Conservation (phyloP, 2,888 invertebrate species). For the Endotricha flammealis region DNA sequence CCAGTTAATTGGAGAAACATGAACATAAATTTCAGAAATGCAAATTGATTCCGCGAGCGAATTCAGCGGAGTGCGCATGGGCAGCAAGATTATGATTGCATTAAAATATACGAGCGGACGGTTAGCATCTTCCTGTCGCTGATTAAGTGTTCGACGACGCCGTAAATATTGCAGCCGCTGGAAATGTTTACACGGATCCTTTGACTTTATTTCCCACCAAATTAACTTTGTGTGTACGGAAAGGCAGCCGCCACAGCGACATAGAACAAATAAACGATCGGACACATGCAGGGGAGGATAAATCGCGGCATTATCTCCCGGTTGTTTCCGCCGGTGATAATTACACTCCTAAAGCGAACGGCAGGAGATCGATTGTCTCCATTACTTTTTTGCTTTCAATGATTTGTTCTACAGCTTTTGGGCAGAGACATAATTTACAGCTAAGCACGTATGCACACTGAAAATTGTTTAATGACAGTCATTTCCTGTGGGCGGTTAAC, state of each 20-base stretch:
- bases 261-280: slow-evolving; percentile 34
- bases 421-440: slow-evolving; percentile 32
- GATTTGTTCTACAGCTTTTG: slow-evolving; percentile 33
- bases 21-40: slow-evolving; percentile 64
- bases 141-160: slow-evolving; percentile 54
- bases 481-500: slow-evolving; percentile 36
- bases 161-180: slow-evolving; percentile 49
- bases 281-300: slow-evolving; percentile 42
- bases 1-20: slow-evolving; percentile 74
- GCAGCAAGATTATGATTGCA: slow-evolving; percentile 70
- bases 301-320: slow-evolving; percentile 51
- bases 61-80: slow-evolving; percentile 37
- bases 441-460: slow-evolving; percentile 33
- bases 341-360: slow-evolving; percentile 28
- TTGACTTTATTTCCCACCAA: slow-evolving; percentile 39
- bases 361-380: slow-evolving; percentile 43
- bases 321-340: slow-evolving; percentile 56
- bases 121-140: slow-evolving; percentile 59
- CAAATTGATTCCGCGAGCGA: slow-evolving; percentile 65
- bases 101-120: slow-evolving; percentile 52
- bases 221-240: slow-evolving; percentile 18
- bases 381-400: slow-evolving; percentile 46
- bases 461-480: slow-evolving; percentile 37
- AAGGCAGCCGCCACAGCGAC: slow-evolving; percentile 6
- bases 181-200: slow-evolving; percentile 43